Evolutionary conservation across 2,113 vertebrate genomes (phyloP).

Genomic region (Cygnus buccinator): DNA sequence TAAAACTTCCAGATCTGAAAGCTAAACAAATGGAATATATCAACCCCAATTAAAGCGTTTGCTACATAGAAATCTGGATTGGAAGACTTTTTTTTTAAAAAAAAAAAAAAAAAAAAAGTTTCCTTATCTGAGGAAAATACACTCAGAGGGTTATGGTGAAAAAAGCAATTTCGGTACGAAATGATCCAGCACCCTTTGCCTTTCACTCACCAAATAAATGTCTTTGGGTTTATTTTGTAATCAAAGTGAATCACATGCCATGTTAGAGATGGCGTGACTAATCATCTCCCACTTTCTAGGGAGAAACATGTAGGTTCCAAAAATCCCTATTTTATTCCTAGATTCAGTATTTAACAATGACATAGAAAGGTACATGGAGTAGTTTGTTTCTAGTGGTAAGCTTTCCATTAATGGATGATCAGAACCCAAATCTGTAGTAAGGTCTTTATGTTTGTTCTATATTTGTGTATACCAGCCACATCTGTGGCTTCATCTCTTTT

Average conservation of each 20-base stretch:
- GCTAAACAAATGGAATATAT: neutral
- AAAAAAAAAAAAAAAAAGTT: neutral
- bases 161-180: neutral
- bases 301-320: neutral
- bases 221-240: conserved; percentile 3
- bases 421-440: neutral
- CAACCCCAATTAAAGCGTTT: neutral
- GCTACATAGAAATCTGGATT: neutral
- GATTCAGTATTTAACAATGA: neutral
- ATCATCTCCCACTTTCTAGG: neutral
- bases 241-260: neutral
- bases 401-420: neutral
- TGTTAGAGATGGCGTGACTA: neutral
- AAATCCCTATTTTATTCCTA: neutral
- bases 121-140: neutral
- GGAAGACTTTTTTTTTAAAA: neutral
- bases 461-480: neutral
- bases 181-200: neutral
- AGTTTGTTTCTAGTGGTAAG: neutral
- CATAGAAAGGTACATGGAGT: neutral
- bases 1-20: conserved; percentile 5
- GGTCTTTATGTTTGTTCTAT: neutral
- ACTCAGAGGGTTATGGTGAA: neutral
- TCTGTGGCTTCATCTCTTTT: neutral
- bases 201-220: neutral